phyloP scores from a whole-genome alignment of 2,113 vertebrate species.

The Gnathonemus longibarbis region DNA sequence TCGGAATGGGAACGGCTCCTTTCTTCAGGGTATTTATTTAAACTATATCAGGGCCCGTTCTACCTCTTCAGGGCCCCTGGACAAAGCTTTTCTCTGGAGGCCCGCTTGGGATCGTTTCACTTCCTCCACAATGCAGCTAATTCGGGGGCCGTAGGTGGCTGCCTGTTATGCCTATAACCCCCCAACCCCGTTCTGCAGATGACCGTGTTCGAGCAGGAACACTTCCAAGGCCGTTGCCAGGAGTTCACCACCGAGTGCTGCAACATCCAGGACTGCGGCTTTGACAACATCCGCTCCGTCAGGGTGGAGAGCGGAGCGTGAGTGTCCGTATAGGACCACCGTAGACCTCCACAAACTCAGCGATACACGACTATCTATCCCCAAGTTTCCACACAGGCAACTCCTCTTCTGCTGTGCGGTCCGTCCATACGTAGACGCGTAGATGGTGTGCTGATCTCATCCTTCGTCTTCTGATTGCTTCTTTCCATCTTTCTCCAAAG shows the following conservation, averaged over 20 bases:
- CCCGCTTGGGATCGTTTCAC: background rate
- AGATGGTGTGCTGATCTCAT: background rate
- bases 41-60: background rate
- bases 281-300: slow-evolving; percentile 71
- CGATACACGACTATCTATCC: background rate
- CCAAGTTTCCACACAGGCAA: background rate
- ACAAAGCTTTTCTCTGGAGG: background rate
- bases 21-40: slow-evolving; percentile 60
- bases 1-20: slow-evolving; percentile 64
- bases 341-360: background rate
- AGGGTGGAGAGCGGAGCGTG: slow-evolving; percentile 69
- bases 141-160: background rate
- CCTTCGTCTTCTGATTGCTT: background rate
- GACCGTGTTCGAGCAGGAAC: slow-evolving; percentile 73
- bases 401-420: no score
- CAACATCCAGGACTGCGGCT: slow-evolving; percentile 67
- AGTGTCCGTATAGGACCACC: slow-evolving; percentile 37
- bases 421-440: background rate
- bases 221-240: slow-evolving; percentile 69
- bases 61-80: background rate
- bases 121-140: background rate
- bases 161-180: background rate
- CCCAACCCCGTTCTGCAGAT: slow-evolving; percentile 46
- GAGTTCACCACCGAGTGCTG: slow-evolving; percentile 69
- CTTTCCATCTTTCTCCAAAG: slow-evolving; percentile 19